Percentiles rank a stretch among this genome's conserved stretches.
phyloP scores from a whole-genome alignment of 2,888 invertebrate species.

The Noctua fimbriata region DNA sequence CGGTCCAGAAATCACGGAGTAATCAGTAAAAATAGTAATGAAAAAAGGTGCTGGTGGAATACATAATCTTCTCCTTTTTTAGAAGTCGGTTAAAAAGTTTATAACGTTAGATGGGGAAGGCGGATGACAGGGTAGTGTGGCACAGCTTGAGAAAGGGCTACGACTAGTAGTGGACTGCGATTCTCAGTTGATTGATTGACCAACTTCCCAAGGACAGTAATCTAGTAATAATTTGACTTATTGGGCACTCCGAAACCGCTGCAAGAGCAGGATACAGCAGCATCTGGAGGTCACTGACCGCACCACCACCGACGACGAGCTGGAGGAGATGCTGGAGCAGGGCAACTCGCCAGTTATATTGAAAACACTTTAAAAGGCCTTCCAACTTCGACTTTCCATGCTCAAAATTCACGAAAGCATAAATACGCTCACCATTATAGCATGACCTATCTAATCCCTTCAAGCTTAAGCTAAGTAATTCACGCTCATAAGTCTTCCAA shows the following conservation, averaged over 20 bases:
- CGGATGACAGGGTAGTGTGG: too few relatives aligned
- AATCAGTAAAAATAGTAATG: too few relatives aligned
- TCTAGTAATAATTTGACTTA: too few relatives aligned
- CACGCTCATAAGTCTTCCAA: conserved; percentile 62
- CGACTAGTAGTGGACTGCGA: too few relatives aligned
- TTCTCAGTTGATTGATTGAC: too few relatives aligned
- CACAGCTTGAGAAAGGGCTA: too few relatives aligned
- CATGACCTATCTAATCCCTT: conserved; percentile 63
- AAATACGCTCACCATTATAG: conserved; percentile 72
- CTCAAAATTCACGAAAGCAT: conserved; percentile 80
- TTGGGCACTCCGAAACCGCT: conserved; percentile 91
- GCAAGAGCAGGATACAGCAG: conserved; percentile 99
- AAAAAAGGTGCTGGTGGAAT: too few relatives aligned
- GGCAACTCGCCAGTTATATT: conserved; percentile 98
- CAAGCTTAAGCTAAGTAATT: conserved; percentile 43
- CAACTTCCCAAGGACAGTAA: too few relatives aligned
- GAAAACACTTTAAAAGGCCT: conserved; percentile 46
- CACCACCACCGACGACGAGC: conserved; percentile 99
- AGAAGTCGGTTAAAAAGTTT: too few relatives aligned
- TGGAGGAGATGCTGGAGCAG: conserved; percentile 99
- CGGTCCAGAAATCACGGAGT: too few relatives aligned
- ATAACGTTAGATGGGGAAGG: too few relatives aligned
- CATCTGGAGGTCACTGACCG: conserved; percentile 99
- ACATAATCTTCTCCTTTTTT: too few relatives aligned
- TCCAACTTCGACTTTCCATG: conserved; percentile 78